Conservation (phyloP, 30 jellyfish, hydroid and myxozoan species). For the Catostylus mosaicus region DNA sequence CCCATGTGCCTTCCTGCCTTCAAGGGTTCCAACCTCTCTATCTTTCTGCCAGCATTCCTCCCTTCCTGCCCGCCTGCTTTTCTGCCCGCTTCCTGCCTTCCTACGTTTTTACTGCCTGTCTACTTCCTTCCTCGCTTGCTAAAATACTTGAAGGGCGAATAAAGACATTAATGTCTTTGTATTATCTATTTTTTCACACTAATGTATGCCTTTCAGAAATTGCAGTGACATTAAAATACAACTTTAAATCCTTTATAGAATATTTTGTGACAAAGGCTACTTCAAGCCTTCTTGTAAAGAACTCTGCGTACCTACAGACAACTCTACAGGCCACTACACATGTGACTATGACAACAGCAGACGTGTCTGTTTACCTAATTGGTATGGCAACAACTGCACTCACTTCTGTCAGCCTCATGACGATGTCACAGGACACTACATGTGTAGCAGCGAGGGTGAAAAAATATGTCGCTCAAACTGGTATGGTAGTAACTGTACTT, state of each 20-base stretch:
- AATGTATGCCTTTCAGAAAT: too few relatives aligned
- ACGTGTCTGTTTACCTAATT: conserved; percentile 37
- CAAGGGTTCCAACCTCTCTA: not conserved
- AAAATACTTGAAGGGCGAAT: too few relatives aligned
- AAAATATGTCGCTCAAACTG: conserved; percentile 51
- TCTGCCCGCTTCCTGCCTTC: too few relatives aligned
- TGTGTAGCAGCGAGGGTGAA: conserved; percentile 45
- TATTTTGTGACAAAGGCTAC: conserved; percentile 57
- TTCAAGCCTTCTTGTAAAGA: conserved; percentile 58
- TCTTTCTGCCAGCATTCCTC: too few relatives aligned
- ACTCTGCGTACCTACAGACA: conserved; percentile 42
- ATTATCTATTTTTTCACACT: too few relatives aligned
- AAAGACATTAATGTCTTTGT: too few relatives aligned
- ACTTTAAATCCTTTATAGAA: conserved; percentile 27
- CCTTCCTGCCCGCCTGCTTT: too few relatives aligned
- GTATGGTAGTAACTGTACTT: conserved; percentile 61
- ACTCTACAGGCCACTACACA: conserved; percentile 50
- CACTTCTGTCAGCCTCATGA: conserved; percentile 44
- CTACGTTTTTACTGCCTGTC: too few relatives aligned
- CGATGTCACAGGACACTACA: conserved; percentile 55
- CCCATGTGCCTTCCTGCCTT: not conserved
- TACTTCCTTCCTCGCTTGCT: too few relatives aligned
- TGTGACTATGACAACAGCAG: conserved; percentile 64
- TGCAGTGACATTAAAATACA: too few relatives aligned
- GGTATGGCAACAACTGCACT: conserved; percentile 68